Evolutionary conservation across 2,113 vertebrate species (phyloP).

Genomic region (Petrocephalus zakoni): DNA sequence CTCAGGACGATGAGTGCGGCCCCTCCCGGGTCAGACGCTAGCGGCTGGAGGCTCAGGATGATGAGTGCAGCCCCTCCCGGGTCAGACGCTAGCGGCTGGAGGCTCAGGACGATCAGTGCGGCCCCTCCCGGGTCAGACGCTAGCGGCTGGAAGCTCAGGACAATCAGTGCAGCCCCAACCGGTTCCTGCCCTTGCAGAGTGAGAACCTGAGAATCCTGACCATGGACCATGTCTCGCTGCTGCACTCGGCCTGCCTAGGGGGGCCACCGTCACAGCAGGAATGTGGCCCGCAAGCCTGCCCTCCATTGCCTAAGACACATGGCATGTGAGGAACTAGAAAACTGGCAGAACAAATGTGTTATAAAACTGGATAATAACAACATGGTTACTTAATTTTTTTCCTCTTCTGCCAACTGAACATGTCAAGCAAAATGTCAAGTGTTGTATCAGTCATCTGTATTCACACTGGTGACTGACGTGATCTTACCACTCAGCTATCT

Average conservation of each 20-base stretch:
- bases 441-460: background rate
- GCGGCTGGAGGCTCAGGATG: too few relatives aligned
- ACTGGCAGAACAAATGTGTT: background rate
- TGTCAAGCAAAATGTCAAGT: background rate
- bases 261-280: background rate
- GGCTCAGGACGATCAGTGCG: too few relatives aligned
- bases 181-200: background rate
- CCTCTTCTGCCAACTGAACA: background rate
- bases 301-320: background rate
- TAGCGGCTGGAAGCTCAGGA: too few relatives aligned
- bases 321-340: background rate
- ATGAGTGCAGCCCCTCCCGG: too few relatives aligned
- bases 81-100: too few relatives aligned
- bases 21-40: too few relatives aligned
- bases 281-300: background rate
- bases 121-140: too few relatives aligned
- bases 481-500: background rate
- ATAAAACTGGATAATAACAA: background rate
- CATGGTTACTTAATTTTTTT: background rate
- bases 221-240: background rate
- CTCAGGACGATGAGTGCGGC: too few relatives aligned
- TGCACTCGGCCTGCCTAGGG: background rate
- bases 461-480: too few relatives aligned
- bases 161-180: too few relatives aligned
- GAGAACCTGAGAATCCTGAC: background rate